These are phyloP conservation scores for Calcarius lapponicus DNA, from an alignment of 2,797 vertebrate genomes.

Conservation along the genomic window DNA sequence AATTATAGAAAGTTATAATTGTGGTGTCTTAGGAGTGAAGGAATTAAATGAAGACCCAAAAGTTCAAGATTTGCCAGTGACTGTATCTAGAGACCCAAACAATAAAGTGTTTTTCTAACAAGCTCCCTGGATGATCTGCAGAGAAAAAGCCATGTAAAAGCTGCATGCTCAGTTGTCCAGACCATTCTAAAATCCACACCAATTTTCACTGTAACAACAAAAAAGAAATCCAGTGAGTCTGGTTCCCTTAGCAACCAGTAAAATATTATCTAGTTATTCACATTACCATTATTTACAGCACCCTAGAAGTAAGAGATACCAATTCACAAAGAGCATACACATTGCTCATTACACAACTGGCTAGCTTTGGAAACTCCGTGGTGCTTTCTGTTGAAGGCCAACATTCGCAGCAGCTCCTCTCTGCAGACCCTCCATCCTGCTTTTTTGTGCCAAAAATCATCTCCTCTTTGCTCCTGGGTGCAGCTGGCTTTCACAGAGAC, in stretches of 20 bases:
- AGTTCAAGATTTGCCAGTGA: background rate
- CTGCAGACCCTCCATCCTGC: background rate
- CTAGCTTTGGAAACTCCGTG: background rate
- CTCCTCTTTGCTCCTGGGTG: background rate
- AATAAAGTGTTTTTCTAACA: background rate
- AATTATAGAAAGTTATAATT: background rate
- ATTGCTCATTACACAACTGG: background rate
- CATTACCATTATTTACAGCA: constrained; percentile 51
- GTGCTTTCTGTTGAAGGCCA: background rate
- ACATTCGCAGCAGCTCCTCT: background rate
- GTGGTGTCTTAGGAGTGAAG: background rate
- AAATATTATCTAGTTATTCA: constrained; percentile 46
- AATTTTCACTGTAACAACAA: background rate
- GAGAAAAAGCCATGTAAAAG: background rate
- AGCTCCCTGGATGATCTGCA: background rate
- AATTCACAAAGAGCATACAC: background rate
- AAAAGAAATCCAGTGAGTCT: constrained; percentile 21
- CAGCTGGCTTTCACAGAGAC: background rate
- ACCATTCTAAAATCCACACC: background rate
- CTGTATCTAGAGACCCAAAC: background rate
- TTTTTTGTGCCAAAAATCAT: background rate
- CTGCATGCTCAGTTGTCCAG: background rate
- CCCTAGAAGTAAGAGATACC: background rate
- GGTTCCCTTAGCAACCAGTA: constrained; percentile 61
- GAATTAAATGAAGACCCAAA: background rate